Conservation (phyloP, 2,888 invertebrate species). For the Melieria crassipennis region DNA sequence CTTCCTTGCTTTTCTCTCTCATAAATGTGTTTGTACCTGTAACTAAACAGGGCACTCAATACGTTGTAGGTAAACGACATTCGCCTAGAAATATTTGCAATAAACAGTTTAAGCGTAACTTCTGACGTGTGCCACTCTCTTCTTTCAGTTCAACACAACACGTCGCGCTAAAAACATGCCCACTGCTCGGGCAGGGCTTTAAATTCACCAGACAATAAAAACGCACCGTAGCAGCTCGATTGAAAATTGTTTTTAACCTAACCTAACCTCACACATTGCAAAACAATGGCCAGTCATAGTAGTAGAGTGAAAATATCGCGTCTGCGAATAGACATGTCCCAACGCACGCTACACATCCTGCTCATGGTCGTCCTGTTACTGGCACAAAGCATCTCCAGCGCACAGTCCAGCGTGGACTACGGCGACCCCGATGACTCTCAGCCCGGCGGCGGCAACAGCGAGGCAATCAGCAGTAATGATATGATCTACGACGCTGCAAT, state of each 20-base stretch:
- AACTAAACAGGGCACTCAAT: too few relatives aligned
- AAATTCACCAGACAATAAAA: too few relatives aligned
- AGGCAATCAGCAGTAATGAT: conserved; percentile 37
- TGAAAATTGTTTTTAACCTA: too few relatives aligned
- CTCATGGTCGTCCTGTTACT: background rate
- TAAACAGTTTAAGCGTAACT: too few relatives aligned
- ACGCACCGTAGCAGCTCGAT: too few relatives aligned
- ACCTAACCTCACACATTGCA: too few relatives aligned
- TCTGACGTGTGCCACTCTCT: background rate
- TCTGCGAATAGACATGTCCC: background rate
- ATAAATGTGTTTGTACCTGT: too few relatives aligned
- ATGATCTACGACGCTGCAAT: conserved; percentile 53
- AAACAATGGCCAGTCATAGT: background rate
- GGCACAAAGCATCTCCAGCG: background rate
- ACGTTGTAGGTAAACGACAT: too few relatives aligned
- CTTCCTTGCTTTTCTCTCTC: too few relatives aligned
- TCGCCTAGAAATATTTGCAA: too few relatives aligned
- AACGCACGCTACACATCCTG: background rate
- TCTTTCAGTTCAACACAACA: conserved; percentile 4
- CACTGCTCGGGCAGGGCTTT: background rate
- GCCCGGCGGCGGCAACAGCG: conserved; percentile 7
- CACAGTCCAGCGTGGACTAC: conserved; percentile 32
- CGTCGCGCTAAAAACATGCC: conserved; percentile 6
- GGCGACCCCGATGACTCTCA: conserved; percentile 35
- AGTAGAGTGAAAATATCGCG: conserved; percentile 4